These are phyloP conservation scores for Eidolon dupreanum DNA, from an alignment of 2,797 vertebrate species.

Conservation along the genomic window DNA sequence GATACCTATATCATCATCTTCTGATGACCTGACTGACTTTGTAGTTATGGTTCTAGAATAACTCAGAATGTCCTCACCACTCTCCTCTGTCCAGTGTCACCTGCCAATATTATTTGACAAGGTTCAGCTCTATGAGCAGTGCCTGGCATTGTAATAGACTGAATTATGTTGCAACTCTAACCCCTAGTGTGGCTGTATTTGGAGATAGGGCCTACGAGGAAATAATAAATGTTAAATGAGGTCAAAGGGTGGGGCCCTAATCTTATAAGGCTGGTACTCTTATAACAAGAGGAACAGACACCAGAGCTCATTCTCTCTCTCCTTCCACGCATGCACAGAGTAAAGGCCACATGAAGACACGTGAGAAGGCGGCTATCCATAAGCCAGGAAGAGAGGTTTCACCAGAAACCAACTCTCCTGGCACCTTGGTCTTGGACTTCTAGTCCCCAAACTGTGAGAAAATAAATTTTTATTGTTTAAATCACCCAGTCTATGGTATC, in stretches of 20 bases:
- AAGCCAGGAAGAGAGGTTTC: background rate
- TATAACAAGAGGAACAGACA: background rate
- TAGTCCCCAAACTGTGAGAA: background rate
- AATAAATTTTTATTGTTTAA: background rate
- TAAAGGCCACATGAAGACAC: background rate
- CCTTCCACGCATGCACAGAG: background rate
- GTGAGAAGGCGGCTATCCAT: background rate
- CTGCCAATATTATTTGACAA: background rate
- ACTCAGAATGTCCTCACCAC: background rate
- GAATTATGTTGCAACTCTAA: background rate
- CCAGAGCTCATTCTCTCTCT: background rate
- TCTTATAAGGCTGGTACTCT: background rate
- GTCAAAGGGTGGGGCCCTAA: background rate
- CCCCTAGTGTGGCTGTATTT: background rate
- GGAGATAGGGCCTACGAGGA: background rate
- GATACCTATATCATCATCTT: background rate
- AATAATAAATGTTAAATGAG: background rate
- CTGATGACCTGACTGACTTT: background rate
- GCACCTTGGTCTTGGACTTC: background rate
- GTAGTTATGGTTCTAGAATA: background rate
- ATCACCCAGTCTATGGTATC: background rate
- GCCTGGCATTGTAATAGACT: background rate
- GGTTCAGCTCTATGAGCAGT: background rate
- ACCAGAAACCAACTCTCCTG: background rate
- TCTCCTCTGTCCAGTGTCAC: background rate